phyloP scores from a whole-genome alignment of 2,113 vertebrate genomes.

The Malaclemys terrapin region DNA sequence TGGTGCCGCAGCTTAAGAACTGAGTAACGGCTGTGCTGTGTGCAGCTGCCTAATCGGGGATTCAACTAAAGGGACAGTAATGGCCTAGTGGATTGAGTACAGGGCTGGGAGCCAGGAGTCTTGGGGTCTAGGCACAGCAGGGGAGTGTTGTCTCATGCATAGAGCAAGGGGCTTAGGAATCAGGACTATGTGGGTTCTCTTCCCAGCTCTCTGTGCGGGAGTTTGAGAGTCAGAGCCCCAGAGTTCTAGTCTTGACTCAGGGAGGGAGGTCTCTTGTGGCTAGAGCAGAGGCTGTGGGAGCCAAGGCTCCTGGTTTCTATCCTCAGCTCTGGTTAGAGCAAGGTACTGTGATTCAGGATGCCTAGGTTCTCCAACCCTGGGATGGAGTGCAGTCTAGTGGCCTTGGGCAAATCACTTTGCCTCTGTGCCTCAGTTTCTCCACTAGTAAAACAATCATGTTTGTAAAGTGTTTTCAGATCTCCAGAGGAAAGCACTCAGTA shows the following conservation, averaged over 20 bases:
- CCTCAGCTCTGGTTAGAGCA: background rate
- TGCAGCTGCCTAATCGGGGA: background rate
- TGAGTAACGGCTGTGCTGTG: background rate
- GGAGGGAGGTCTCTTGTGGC: background rate
- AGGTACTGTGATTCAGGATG: background rate
- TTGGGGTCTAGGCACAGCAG: background rate
- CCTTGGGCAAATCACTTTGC: background rate
- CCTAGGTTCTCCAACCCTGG: no score
- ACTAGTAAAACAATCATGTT: background rate
- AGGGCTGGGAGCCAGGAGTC: accelerated
- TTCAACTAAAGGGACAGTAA: background rate
- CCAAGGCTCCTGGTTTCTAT: background rate
- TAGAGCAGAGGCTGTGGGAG: background rate
- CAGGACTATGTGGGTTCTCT: background rate
- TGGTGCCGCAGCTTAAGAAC: background rate
- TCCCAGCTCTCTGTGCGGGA: background rate
- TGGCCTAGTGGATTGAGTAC: background rate
- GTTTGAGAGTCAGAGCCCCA: background rate
- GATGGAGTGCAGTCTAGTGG: background rate
- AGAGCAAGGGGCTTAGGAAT: background rate
- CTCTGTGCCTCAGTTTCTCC: background rate
- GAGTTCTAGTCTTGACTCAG: background rate
- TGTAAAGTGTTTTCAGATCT: background rate
- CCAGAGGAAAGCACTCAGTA: background rate
- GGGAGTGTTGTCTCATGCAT: no score